Evolutionary conservation across 2,888 invertebrate genomes (phyloP).

Genomic region (Notocelia uddmanniana): DNA sequence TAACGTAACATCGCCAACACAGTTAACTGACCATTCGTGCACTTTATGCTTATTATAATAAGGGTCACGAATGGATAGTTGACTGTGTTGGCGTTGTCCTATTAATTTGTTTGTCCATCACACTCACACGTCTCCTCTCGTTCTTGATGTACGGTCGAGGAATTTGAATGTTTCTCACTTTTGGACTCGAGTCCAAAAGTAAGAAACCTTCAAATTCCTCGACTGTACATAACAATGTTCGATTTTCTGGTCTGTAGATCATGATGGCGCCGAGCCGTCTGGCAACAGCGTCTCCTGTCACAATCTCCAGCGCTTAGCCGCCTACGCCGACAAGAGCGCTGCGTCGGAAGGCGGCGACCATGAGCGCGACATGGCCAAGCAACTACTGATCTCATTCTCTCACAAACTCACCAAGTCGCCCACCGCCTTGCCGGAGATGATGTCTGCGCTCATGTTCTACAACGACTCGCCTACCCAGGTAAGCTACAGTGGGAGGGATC

Average conservation of each 20-base stretch:
- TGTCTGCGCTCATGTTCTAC: conserved; percentile 89
- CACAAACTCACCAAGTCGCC: conserved; percentile 88
- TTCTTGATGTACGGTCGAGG: no score
- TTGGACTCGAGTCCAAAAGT: no score
- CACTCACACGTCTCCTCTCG: no score
- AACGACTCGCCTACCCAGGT: conserved; percentile 91
- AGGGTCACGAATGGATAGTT: no score
- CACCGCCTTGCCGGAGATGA: conserved; percentile 91
- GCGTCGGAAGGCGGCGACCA: conserved; percentile 70
- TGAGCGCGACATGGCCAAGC: conserved; percentile 85
- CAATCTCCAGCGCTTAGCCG: conserved; percentile 91
- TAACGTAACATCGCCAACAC: no score
- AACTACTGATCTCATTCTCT: conserved; percentile 87
- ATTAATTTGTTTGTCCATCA: no score
- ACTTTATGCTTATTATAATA: no score
- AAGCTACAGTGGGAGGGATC: conserved; percentile 1
- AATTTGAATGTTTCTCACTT: no score
- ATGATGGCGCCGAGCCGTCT: conserved; percentile 97
- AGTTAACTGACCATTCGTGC: no score
- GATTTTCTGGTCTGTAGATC: conserved; percentile 85
- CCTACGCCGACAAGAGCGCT: conserved; percentile 87
- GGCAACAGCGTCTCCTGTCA: conserved; percentile 95
- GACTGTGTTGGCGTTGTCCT: no score
- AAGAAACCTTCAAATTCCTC: no score
- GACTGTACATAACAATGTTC: background rate